Evolutionary conservation across 30 jellyfish, hydroid and myxozoan species (phyloP).

Genomic region (Turritopsis dohrnii): DNA sequence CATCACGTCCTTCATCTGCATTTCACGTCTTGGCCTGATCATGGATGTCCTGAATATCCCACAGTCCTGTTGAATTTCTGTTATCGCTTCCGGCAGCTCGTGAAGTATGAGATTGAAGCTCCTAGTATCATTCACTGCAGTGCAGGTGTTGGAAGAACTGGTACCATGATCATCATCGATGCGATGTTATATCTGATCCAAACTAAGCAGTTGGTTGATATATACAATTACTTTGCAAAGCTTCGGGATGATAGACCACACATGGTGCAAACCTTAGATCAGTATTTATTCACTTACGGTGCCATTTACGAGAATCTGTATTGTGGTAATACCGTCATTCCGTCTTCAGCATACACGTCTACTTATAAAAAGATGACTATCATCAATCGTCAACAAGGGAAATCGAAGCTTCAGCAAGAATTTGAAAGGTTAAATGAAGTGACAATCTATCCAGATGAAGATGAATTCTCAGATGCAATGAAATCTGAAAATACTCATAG

Average conservation of each 20-base stretch:
- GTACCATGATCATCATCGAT: constrained; percentile 69
- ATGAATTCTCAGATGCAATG: constrained; percentile 6
- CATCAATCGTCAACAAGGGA: neutral
- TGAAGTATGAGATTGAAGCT: constrained; percentile 43
- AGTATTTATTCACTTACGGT: constrained; percentile 21
- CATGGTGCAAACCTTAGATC: constrained; percentile 80
- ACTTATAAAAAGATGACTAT: neutral
- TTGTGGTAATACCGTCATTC: constrained; percentile 28
- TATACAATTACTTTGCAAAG: constrained; percentile 80
- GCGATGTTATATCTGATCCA: constrained; percentile 54
- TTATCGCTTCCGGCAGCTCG: constrained; percentile 61
- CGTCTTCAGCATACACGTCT: neutral
- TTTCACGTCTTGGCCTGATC: constrained; percentile 97
- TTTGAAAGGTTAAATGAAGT: neutral
- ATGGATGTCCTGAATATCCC: constrained; percentile 90
- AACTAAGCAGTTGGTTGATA: constrained; percentile 53
- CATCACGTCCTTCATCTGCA: constrained; percentile 46
- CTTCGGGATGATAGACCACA: constrained; percentile 73
- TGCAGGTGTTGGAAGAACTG: constrained; percentile 98
- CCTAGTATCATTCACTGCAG: constrained; percentile 93
- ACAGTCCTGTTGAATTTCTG: constrained; percentile 75
- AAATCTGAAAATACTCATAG: neutral
- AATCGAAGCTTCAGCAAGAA: neutral
- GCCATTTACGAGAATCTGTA: constrained; percentile 28
- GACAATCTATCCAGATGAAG: neutral